Evolutionary conservation across 2,113 vertebrate genomes (phyloP), one percentile per base, ranked within the genome.

Genomic region (Caranx melampygus): DNA sequence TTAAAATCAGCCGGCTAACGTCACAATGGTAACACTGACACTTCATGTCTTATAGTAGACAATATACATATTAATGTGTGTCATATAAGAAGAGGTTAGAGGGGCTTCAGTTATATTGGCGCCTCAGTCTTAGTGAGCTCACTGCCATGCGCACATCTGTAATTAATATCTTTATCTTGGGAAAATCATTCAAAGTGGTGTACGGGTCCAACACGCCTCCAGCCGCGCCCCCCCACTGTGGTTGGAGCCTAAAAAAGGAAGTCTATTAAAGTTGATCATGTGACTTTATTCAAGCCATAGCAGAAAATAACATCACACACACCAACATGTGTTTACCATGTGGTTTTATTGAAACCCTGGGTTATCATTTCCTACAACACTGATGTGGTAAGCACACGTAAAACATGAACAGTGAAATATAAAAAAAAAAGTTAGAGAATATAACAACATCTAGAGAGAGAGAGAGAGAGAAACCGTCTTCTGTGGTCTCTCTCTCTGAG

Each of bases 271-370:
- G 21, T 54, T 12, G 13, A 13, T 69, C 34, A 40, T 40, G 14
- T 5, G 1, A 44, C 20, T 63, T 77, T 66, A 14, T 65, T 9
- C 33, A 55, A 52, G 78, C 8, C 4, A 33, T 21, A 2, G 63
- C 63, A 73, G 6, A 58, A 62, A 2, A 47, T 64, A 51, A 66
- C 3, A 35, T 62, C 6, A 82, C 16, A 61, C 66, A 57, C 35
- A 15, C 35, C 80, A 5, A 52, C n/a, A 21, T 65, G 57, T 81
- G 35, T 79, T 90, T 14, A 68, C 65, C 75, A 79, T 86, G 78
- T 88, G 67, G 61, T 59, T 92, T 95, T 91, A 93, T 94, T 94
- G 49, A 86, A 91, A 92, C 77, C 81, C 65, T 81, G 58, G 74
- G 66, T 91, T 89, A 88, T 61, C 75, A 73, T 72, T 84, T 86